Conservation (phyloP, 1,140 invertebrate species). For the Chrysomallon squamiferum region DNA sequence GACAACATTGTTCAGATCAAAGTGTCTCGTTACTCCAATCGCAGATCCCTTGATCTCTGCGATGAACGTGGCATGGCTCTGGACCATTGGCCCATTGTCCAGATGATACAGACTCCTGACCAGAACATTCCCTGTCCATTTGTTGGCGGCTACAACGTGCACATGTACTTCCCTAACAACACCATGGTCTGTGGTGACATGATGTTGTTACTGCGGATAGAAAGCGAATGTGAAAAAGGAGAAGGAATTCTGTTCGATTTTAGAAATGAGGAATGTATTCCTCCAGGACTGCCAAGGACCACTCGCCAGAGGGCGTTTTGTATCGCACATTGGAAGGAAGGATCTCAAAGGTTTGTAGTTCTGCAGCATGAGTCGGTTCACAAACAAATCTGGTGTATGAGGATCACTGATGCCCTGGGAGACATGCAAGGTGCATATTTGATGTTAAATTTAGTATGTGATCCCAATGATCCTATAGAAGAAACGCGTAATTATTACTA, state of each 20-base stretch:
- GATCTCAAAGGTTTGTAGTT: constrained; percentile 36
- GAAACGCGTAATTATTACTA: constrained; percentile 29
- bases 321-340: constrained; percentile 39
- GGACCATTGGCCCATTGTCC: constrained; percentile 33
- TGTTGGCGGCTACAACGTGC: constrained; percentile 43
- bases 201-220: constrained; percentile 35
- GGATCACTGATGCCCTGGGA: constrained; percentile 27
- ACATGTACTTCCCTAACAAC: constrained; percentile 24
- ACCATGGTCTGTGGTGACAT: constrained; percentile 22
- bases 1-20: constrained; percentile 38
- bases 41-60: constrained; percentile 19
- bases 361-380: constrained; percentile 22
- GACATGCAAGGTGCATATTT: constrained; percentile 33
- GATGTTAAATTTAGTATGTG: constrained; percentile 39
- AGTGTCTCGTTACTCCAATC: constrained; percentile 13
- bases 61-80: constrained; percentile 26
- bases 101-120: constrained; percentile 16
- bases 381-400: constrained; percentile 25
- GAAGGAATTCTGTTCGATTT: constrained; percentile 47
- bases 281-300: constrained; percentile 21
- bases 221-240: constrained; percentile 45
- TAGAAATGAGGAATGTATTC: constrained; percentile 31
- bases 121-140: constrained; percentile 25
- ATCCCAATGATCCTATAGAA: constrained; percentile 22
- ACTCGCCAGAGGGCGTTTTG: constrained; percentile 29